A percentile compares a stretch with the other conserved stretches of the same genome.
Conservation (phyloP, 2,888 invertebrate genomes). For the Erebia aethiops region DNA sequence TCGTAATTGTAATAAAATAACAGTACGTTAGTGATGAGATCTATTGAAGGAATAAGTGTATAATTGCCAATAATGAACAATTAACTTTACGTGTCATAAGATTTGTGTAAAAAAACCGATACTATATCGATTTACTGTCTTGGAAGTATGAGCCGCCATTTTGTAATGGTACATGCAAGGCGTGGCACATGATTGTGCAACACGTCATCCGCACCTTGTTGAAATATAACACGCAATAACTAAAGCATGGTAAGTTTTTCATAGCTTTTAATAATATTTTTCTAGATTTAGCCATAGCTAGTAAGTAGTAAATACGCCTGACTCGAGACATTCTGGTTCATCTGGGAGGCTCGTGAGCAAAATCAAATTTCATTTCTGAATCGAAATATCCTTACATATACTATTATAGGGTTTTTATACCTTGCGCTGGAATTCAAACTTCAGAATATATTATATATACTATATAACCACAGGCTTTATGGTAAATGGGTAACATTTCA, state of each 20-base stretch:
- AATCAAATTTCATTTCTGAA: no score
- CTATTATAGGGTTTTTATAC: not conserved
- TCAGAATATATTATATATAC: no score
- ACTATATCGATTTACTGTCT: conserved; percentile 22
- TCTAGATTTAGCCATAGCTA: no score
- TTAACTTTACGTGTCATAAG: conserved; percentile 28
- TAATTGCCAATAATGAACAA: conserved; percentile 27
- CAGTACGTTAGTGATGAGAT: conserved; percentile 18
- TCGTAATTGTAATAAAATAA: not conserved
- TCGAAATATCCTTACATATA: no score
- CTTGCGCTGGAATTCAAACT: not conserved
- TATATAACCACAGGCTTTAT: no score
- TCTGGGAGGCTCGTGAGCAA: no score
- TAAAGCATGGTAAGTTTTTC: conserved; percentile 69
- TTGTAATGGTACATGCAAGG: conserved; percentile 62
- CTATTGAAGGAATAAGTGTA: conserved; percentile 30
- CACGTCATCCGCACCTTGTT: conserved; percentile 48
- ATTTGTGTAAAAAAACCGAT: conserved; percentile 37
- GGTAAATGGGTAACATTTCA: no score
- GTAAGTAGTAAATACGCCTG: no score
- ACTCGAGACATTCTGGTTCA: no score
- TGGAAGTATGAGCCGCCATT: conserved; percentile 64
- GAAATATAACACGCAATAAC: conserved; percentile 54
- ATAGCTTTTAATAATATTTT: conserved; percentile 25
- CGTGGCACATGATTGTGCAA: conserved; percentile 61